phyloP scores from a whole-genome alignment of 2,113 vertebrate genomes.

The Passer domesticus region DNA sequence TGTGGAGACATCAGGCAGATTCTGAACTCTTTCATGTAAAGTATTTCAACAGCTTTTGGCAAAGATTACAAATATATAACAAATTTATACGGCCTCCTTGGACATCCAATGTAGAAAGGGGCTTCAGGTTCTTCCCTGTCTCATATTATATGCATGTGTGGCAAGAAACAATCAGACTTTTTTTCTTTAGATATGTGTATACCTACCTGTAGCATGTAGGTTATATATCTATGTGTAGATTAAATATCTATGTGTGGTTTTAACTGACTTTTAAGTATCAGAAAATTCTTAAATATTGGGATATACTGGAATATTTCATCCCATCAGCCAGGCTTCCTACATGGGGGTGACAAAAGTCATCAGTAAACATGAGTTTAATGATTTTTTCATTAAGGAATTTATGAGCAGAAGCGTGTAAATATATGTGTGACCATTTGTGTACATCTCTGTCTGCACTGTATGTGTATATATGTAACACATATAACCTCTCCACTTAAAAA shows the following conservation, averaged over 20 bases:
- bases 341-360: background rate
- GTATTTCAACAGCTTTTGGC: background rate
- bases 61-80: background rate
- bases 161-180: background rate
- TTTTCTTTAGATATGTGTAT: background rate
- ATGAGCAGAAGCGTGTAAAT: background rate
- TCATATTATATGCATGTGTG: background rate
- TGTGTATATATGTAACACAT: background rate
- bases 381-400: background rate
- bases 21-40: background rate
- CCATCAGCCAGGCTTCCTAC: background rate
- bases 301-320: background rate
- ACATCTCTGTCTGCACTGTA: background rate
- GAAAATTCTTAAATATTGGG: background rate
- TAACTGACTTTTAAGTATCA: background rate
- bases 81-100: background rate
- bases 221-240: background rate
- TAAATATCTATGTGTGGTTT: background rate
- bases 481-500: background rate
- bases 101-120: background rate
- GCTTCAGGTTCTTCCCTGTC: background rate
- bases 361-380: background rate
- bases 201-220: background rate
- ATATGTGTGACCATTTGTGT: background rate
- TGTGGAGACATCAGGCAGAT: background rate